Base-by-base conservation (phyloP, 2,888 invertebrate species). In the Coecobrya sp. region DNA sequence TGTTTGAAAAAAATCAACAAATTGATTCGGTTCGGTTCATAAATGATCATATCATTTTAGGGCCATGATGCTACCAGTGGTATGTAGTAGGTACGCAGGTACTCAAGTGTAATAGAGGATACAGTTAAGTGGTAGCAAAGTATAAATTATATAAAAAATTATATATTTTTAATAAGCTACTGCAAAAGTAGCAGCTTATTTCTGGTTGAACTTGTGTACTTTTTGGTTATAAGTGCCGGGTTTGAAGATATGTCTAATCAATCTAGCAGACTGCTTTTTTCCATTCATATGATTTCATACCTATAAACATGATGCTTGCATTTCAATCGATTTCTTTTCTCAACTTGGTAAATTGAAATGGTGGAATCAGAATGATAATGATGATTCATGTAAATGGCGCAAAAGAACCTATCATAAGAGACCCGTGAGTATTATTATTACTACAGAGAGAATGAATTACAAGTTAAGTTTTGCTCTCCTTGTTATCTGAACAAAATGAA, bases 21-120 rank as follows among this genome's bases (percentile, higher is more conserved):
- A 36, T n/a, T n/a, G n/a, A n/a, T 73, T 73, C 42, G 70, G 42
- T 73, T 73, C 70, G 70, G 70, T 73, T 73, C 19, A 27, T 65
- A 65, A n/a, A 65, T 65, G 65, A 65, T 27, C 8, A 65, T 65
- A 27, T 27, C 11, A 65, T 19, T 59, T 59, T 59, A 22, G 19
- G 59, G 59, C 16, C 19, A 3, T 19, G n/a, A 10, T 22, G n/a
- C 11, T 59, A 22, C 59, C 19, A 2, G 22, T n/a, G n/a, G n/a
- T n/a, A n/a, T n/a, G n/a, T n/a, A n/a, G n/a, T n/a, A n/a, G n/a
- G n/a, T n/a, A n/a, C n/a, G n/a, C n/a, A 42, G 42, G 7, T 49
- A 49, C 49, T 49, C 49, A 49, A 13, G 49, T 49, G 11, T 49
- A 13, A 4, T 27, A 65, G 1, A 27, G 27, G 10, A 27, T 65